Evolutionary conservation across 2,888 invertebrate genomes (phyloP), one percentile per base, ranked within the genome.

Genomic region (Lordiphosa andalusiaca): DNA sequence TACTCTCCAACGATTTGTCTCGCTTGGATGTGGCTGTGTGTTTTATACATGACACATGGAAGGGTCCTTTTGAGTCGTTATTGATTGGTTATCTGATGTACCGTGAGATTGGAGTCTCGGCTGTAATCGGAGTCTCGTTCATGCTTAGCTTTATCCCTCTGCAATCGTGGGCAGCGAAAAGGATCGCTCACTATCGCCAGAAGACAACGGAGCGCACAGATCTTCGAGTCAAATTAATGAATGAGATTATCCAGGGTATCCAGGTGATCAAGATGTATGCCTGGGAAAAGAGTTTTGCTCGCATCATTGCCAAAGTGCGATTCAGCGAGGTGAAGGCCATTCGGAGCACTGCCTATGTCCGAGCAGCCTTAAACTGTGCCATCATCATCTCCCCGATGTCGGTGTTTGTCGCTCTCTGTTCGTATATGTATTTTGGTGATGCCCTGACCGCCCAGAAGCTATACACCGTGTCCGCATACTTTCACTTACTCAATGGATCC

Each of bases 1-100:
- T 98, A n/a, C 91, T 99, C 57, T 97, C 98, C 1, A 99, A 98
- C 86, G 98, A 99, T 89, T 96, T 98, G 67, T 95, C 95, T 82
- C 92, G 95, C 51, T 97, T 98, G 88, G 98, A 99, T 88, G 93
- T 96, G 86, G 95, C 95, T 9, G 92, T 96, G 53, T 93, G 96
- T 70, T 95, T 98, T 87, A 90, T 97, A 5, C 98, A 98, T 40
- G 98, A 96, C 88, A 91, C 97, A 25, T 97, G 97, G 96, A 94
- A 97, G 62, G 97, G 96, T 0, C 96, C 97, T 0, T 86, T 96
- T 13, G 95, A 90, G 55, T 87, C 89, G 0, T 12, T 89, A 0
- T 46, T 90, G 2, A 85, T 90, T 38, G 89, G 90, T 0, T 91
- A 88, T 57, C 91, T 94, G n/a, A 90, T 93, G 76, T 92, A 91